phyloP scores from a whole-genome alignment of 2,888 invertebrate species.

The Drosophila buzzatii region DNA sequence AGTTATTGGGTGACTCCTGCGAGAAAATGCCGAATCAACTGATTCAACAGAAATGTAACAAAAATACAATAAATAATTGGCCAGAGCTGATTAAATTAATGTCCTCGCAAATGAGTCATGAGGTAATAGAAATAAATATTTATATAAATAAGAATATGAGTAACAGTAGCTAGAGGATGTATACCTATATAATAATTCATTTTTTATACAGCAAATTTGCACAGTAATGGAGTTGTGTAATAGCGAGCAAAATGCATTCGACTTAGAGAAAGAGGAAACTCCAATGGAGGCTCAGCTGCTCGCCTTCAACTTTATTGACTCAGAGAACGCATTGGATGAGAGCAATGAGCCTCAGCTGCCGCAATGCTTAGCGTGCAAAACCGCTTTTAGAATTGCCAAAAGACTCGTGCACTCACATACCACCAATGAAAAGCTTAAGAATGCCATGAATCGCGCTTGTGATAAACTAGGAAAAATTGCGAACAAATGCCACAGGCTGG shows the following conservation, averaged over 20 bases:
- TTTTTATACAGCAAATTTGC: constrained; percentile 25
- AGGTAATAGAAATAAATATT: constrained; percentile 4
- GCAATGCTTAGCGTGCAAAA: constrained; percentile 22
- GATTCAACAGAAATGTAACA: not conserved
- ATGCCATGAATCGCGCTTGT: constrained; percentile 20
- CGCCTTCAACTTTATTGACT: not conserved
- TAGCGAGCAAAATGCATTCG: not conserved
- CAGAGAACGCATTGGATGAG: not conserved
- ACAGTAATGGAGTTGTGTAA: constrained; percentile 20
- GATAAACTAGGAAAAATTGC: constrained; percentile 21
- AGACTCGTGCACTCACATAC: constrained; percentile 8
- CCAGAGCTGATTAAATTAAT: constrained; percentile 1
- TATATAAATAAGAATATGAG: not conserved
- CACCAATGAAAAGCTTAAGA: constrained; percentile 16
- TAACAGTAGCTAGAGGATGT: too few species aligned
- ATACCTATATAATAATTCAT: not conserved
- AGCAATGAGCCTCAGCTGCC: not conserved
- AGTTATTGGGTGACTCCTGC: not conserved
- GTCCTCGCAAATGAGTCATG: constrained; percentile 21
- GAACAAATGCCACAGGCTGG: constrained; percentile 18
- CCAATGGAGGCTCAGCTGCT: constrained; percentile 8
- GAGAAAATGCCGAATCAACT: not conserved
- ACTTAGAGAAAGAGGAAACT: not conserved
- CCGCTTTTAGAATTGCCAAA: constrained; percentile 18
- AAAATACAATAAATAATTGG: not conserved